phyloP scores from a whole-genome alignment of 2,888 invertebrate species.

The Limnephilus auricula region DNA sequence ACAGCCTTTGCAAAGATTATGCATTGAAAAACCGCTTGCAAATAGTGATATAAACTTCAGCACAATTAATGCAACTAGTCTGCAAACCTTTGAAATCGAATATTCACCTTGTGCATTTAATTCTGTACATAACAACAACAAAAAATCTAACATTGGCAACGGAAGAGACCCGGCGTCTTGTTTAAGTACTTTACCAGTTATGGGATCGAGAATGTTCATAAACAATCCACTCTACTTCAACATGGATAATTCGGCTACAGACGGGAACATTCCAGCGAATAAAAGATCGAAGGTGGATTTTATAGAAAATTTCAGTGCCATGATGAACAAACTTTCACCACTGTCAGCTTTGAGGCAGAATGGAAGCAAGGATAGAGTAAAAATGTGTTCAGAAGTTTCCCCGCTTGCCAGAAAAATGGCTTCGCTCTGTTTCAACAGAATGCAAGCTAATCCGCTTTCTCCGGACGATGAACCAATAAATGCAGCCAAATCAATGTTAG shows the following conservation, averaged over 20 bases:
- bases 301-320: constrained; percentile 61
- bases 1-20: constrained; percentile 37
- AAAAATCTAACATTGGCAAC: constrained; percentile 61
- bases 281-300: constrained; percentile 69
- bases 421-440: constrained; percentile 78
- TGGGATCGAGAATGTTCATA: constrained; percentile 75
- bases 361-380: constrained; percentile 59
- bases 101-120: constrained; percentile 71
- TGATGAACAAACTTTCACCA: constrained; percentile 63
- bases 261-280: constrained; percentile 68
- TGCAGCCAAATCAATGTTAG: constrained; percentile 75
- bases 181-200: constrained; percentile 75
- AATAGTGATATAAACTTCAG: constrained; percentile 66
- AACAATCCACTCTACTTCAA: constrained; percentile 77
- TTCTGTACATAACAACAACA: not conserved
- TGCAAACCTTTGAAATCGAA: constrained; percentile 79
- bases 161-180: constrained; percentile 70
- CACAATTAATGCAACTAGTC: constrained; percentile 74
- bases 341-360: constrained; percentile 64
- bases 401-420: constrained; percentile 80
- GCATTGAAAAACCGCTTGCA: constrained; percentile 60
- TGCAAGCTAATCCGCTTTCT: constrained; percentile 70
- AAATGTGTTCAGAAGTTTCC: constrained; percentile 71
- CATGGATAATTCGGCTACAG: constrained; percentile 70
- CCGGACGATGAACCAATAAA: constrained; percentile 72